Percentiles rank a stretch among this genome's conserved stretches.
These are phyloP conservation scores for Elysia crispata DNA, from an alignment of 2,888 invertebrate genomes.

Conservation along the genomic window DNA sequence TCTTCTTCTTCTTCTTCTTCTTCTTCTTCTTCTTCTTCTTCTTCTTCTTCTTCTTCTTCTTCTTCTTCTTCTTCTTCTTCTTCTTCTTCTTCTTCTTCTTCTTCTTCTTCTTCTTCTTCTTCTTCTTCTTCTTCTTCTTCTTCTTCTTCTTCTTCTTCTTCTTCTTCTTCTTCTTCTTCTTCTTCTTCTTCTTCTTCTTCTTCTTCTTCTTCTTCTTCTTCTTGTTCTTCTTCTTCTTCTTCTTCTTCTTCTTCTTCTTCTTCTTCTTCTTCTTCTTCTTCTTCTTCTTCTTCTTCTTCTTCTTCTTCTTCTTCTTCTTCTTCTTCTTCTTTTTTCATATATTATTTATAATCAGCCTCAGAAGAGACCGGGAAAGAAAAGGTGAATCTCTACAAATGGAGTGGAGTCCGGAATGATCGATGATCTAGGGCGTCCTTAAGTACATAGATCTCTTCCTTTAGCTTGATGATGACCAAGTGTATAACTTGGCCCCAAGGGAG, in stretches of 20 bases:
- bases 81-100: conserved; percentile 43
- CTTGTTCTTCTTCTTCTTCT: conserved; percentile 42
- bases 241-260: conserved; percentile 43
- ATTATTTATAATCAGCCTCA: too few species aligned
- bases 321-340: conserved; percentile 40
- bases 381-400: too few species aligned
- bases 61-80: conserved; percentile 43
- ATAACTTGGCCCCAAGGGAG: too few species aligned
- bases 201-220: conserved; percentile 42
- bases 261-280: conserved; percentile 43
- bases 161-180: conserved; percentile 43
- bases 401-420: too few species aligned
- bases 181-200: conserved; percentile 43
- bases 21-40: conserved; percentile 43
- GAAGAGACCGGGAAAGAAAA: too few species aligned
- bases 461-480: too few species aligned
- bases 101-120: conserved; percentile 43
- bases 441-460: too few species aligned
- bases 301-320: conserved; percentile 43
- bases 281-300: conserved; percentile 43
- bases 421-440: too few species aligned
- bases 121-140: conserved; percentile 43
- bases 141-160: conserved; percentile 43
- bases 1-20: conserved; percentile 43
- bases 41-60: conserved; percentile 43